Evolutionary conservation across 2,797 vertebrate species (phyloP).

Genomic region (Sebastes itinus): DNA sequence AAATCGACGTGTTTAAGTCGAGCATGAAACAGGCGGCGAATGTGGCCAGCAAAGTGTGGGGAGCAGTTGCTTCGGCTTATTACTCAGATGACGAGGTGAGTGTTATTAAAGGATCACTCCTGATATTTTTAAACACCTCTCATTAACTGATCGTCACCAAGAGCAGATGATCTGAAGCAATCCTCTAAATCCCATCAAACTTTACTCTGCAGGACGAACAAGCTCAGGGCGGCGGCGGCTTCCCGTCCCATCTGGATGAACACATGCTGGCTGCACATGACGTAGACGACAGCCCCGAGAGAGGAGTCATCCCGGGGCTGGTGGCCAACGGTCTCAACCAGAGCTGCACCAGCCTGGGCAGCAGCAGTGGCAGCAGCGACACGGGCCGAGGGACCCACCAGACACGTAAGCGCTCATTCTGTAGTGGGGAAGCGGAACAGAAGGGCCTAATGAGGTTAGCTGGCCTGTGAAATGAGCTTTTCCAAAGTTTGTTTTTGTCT

Average conservation of each 20-base stretch:
- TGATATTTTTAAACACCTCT: not conserved
- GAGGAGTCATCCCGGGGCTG: slow-evolving; percentile 77
- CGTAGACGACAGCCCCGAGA: slow-evolving; percentile 76
- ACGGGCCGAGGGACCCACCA: slow-evolving; percentile 82
- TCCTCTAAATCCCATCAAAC: not conserved
- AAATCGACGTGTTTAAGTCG: slow-evolving; percentile 94
- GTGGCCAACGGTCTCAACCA: slow-evolving; percentile 88
- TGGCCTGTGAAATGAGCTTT: not conserved
- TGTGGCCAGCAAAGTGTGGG: slow-evolving; percentile 97
- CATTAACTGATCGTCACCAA: not conserved
- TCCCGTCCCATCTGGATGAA: slow-evolving; percentile 89
- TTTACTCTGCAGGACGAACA: slow-evolving; percentile 85
- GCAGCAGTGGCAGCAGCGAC: slow-evolving; percentile 93
- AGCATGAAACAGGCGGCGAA: slow-evolving; percentile 96
- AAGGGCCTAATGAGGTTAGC: not conserved
- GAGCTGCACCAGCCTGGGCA: slow-evolving; percentile 94
- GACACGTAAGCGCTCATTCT: slow-evolving; percentile 76
- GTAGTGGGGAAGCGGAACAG: not conserved
- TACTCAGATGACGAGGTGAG: slow-evolving; percentile 97
- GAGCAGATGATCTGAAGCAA: not conserved
- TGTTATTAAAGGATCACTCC: accelerated
- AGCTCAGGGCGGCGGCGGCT: slow-evolving; percentile 79
- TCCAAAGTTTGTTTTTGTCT: not conserved
- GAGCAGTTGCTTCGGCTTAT: slow-evolving; percentile 88
- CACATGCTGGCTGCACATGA: slow-evolving; percentile 77